A percentile compares a stretch with the other conserved stretches of the same genome.
phyloP scores from a whole-genome alignment of 2,888 invertebrate genomes.

The Formica aserva region DNA sequence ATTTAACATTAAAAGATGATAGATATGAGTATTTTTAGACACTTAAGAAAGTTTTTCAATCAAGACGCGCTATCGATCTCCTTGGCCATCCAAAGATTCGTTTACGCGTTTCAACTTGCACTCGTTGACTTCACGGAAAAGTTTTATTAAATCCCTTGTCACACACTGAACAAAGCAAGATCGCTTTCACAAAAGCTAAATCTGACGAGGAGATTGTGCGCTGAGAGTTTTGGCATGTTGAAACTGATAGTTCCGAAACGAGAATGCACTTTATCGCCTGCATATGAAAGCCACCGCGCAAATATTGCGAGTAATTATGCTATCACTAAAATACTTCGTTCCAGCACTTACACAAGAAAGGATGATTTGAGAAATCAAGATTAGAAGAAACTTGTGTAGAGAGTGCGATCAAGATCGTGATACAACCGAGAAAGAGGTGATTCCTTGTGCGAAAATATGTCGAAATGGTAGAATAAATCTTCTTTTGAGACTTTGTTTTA shows the following conservation, averaged over 20 bases:
- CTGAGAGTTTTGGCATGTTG: neutral
- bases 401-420: neutral
- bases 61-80: slow-evolving; percentile 20
- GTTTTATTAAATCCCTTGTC: slow-evolving; percentile 22
- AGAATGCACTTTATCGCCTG: slow-evolving; percentile 10
- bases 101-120: slow-evolving; percentile 17
- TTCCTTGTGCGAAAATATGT: neutral
- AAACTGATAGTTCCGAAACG: neutral
- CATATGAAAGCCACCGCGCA: neutral
- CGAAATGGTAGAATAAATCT: neutral
- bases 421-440: neutral
- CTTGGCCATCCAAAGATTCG: neutral
- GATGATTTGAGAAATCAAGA: slow-evolving; percentile 8
- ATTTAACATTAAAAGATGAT: slow-evolving; percentile 1
- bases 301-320: neutral
- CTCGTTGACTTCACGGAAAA: neutral
- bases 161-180: neutral
- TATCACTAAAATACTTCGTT: neutral
- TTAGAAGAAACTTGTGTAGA: neutral
- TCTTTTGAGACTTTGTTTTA: neutral
- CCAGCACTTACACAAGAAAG: neutral
- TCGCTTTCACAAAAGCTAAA: neutral
- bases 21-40: neutral
- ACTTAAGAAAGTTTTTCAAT: slow-evolving; percentile 30
- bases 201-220: neutral